A percentile compares a stretch with the other conserved stretches of the same genome.
phyloP scores from a whole-genome alignment of 2,888 invertebrate species.

The Disparrhopalites patrizii region DNA sequence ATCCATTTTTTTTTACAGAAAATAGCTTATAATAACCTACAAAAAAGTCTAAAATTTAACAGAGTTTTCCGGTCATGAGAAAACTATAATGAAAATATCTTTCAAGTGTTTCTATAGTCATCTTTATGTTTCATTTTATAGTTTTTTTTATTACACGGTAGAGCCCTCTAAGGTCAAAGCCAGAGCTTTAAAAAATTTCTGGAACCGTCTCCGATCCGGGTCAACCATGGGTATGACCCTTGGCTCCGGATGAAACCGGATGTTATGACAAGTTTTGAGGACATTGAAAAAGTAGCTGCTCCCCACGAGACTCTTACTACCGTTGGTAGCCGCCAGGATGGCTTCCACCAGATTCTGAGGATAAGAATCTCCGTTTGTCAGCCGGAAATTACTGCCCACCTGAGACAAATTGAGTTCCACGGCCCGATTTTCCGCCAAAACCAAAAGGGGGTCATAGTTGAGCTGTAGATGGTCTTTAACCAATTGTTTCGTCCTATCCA shows the following conservation, averaged over 20 bases:
- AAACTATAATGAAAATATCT: no score
- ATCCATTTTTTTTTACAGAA: no score
- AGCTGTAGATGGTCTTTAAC: constrained; percentile 28
- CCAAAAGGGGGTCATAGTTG: constrained; percentile 29
- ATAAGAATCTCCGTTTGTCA: constrained; percentile 32
- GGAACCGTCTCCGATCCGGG: constrained; percentile 6
- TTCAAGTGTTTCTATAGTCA: no score
- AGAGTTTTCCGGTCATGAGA: no score
- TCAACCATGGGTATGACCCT: constrained; percentile 12
- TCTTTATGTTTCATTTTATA: no score
- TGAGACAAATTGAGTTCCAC: constrained; percentile 19
- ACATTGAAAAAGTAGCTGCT: constrained; percentile 27
- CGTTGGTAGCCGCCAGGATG: constrained; percentile 13
- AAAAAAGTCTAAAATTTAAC: no score
- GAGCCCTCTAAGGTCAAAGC: neutral
- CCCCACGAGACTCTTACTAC: constrained; percentile 17
- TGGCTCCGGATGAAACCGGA: neutral
- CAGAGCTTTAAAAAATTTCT: constrained; percentile 16
- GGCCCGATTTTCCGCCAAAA: constrained; percentile 35
- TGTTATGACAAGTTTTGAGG: constrained; percentile 7
- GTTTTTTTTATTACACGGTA: neutral
- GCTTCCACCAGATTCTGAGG: constrained; percentile 36
- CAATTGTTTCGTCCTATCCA: constrained; percentile 22
- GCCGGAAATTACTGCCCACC: neutral
- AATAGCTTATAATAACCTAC: no score